Evolutionary conservation across 2,888 invertebrate species (phyloP).

Genomic region (Galerucella nymphaeae): DNA sequence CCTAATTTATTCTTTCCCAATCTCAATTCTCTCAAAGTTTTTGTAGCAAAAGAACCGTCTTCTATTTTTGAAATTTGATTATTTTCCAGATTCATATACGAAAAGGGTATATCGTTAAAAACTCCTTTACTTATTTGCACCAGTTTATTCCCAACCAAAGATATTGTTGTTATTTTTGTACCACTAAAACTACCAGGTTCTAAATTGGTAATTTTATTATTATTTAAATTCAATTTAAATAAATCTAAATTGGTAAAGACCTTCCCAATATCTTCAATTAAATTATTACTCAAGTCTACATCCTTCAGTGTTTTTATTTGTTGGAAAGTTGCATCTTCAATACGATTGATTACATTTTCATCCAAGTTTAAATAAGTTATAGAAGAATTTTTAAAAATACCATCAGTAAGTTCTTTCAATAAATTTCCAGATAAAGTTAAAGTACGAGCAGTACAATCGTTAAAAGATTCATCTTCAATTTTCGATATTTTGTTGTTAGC

Average conservation of each 20-base stretch:
- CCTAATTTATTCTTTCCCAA: background rate
- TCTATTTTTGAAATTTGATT: slow-evolving; percentile 1
- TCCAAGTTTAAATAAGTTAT: background rate
- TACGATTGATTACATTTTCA: background rate
- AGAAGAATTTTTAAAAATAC: background rate
- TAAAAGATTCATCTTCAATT: background rate
- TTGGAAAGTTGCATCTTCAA: background rate
- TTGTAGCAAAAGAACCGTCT: background rate
- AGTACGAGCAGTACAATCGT: background rate
- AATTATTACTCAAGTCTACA: background rate
- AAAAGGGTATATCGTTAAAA: background rate
- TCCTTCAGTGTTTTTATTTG: background rate
- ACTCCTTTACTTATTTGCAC: background rate
- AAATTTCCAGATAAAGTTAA: background rate
- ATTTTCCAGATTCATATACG: background rate
- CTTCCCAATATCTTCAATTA: background rate
- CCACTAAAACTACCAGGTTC: background rate
- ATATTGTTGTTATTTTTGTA: background rate
- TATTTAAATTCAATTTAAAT: background rate
- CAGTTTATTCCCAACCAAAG: background rate
- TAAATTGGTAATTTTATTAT: background rate
- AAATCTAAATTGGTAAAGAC: background rate
- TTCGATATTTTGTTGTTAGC: background rate
- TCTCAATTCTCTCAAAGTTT: background rate
- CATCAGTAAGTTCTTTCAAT: background rate